Evolutionary conservation across 2,888 invertebrate species (phyloP).

Genomic region (Scaptomyza tumidula): DNA sequence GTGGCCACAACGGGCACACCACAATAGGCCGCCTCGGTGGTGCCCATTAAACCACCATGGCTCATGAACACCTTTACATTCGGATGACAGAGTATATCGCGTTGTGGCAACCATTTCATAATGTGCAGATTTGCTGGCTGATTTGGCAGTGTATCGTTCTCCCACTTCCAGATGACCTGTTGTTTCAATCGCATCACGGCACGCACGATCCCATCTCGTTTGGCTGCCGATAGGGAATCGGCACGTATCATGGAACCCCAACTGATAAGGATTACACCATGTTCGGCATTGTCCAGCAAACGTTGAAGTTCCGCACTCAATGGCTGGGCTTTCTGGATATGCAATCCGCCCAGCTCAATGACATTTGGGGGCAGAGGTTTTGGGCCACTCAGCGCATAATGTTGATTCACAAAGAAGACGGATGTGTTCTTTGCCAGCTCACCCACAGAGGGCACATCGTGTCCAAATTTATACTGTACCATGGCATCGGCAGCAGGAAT

Average conservation of each 20-base stretch:
- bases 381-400: constrained; percentile 85
- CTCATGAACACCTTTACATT: constrained; percentile 89
- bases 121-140: constrained; percentile 88
- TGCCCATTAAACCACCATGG: constrained; percentile 90
- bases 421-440: constrained; percentile 84
- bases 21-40: constrained; percentile 88
- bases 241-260: constrained; percentile 89
- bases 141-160: constrained; percentile 86
- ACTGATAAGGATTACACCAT: constrained; percentile 89
- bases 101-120: constrained; percentile 90
- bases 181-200: constrained; percentile 86
- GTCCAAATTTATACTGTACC: constrained; percentile 79
- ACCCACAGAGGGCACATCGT: constrained; percentile 85
- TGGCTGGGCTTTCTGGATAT: constrained; percentile 83
- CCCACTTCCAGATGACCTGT: constrained; percentile 90
- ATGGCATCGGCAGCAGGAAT: constrained; percentile 72
- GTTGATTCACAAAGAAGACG: constrained; percentile 86
- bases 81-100: constrained; percentile 90
- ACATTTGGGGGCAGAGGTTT: constrained; percentile 85
- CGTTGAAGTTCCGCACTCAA: constrained; percentile 85
- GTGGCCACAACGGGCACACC: constrained; percentile 88
- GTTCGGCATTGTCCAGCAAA: constrained; percentile 87
- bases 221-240: constrained; percentile 86
- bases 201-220: constrained; percentile 86
- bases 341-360: constrained; percentile 86